Conservation (phyloP, 2,888 invertebrate species). For the Melanchra persicariae region DNA sequence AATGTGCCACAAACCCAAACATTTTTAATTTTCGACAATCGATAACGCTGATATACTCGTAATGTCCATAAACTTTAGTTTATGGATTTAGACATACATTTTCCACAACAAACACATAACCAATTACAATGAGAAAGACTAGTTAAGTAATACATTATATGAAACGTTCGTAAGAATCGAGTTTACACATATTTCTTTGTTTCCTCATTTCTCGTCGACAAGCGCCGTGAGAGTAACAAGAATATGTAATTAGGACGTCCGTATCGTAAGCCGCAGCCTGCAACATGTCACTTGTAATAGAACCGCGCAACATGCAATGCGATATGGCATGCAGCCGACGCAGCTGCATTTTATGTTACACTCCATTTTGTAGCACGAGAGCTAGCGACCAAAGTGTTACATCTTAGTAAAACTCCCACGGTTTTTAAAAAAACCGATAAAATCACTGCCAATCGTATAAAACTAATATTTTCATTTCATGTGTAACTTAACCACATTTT, state of each 20-base stretch:
- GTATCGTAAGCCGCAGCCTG: slow-evolving; percentile 15
- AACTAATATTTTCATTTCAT: no score
- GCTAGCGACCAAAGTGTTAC: no score
- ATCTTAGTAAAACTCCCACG: no score
- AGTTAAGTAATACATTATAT: background rate
- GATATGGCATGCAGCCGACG: slow-evolving; percentile 17
- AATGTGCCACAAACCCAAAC: no score
- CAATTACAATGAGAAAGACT: background rate
- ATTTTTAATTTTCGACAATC: no score
- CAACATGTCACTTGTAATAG: slow-evolving; percentile 33
- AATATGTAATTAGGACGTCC: slow-evolving; percentile 31
- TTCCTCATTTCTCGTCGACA: background rate
- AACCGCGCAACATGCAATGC: slow-evolving; percentile 38
- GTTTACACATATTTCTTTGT: background rate
- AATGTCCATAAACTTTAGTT: no score
- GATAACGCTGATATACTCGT: no score
- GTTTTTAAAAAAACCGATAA: background rate
- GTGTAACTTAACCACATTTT: background rate
- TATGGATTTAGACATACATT: no score
- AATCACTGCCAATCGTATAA: no score
- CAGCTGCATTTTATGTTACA: slow-evolving; percentile 35
- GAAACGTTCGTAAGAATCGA: background rate
- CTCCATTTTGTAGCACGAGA: background rate
- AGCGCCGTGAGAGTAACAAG: slow-evolving; percentile 14
- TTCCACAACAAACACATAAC: background rate